phyloP scores from a whole-genome alignment of 2,113 vertebrate genomes.

The Clarias magur region DNA sequence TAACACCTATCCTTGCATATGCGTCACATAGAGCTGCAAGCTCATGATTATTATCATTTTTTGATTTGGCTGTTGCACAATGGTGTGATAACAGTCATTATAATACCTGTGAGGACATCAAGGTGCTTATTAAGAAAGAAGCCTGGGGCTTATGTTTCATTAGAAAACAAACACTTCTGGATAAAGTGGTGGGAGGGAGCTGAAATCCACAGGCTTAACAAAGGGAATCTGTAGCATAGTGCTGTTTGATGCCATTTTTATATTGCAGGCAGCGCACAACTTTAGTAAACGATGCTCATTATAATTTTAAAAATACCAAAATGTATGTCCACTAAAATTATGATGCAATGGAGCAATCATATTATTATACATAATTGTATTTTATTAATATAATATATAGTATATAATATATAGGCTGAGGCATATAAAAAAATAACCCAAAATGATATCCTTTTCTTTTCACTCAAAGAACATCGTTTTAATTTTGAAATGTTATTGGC shows the following conservation, averaged over 20 bases:
- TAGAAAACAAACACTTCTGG: conserved; percentile 65
- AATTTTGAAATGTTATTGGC: background rate
- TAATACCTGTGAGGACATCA: conserved; percentile 65
- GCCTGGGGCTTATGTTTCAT: conserved; percentile 51
- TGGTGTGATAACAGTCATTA: conserved; percentile 79
- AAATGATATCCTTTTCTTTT: background rate
- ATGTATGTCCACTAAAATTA: background rate
- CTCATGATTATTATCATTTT: conserved; percentile 68
- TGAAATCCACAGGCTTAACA: conserved; percentile 12
- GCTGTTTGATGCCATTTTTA: background rate
- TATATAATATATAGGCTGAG: background rate
- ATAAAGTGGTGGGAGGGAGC: conserved; percentile 31
- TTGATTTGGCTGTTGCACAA: conserved; percentile 55
- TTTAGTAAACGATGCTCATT: background rate
- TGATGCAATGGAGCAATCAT: background rate
- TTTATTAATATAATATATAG: no score
- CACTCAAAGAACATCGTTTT: background rate
- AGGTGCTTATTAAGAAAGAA: conserved; percentile 67
- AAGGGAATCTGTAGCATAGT: background rate
- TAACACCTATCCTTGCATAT: conserved; percentile 39
- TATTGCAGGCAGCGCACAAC: background rate
- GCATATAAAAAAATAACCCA: background rate
- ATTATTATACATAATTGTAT: background rate
- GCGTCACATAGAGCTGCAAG: conserved; percentile 38
- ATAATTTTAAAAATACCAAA: conserved; percentile 5